Percentiles rank a stretch among this genome's conserved stretches.
Conservation (phyloP, 2,113 vertebrate species). For the Neolamprologus brichardi region DNA sequence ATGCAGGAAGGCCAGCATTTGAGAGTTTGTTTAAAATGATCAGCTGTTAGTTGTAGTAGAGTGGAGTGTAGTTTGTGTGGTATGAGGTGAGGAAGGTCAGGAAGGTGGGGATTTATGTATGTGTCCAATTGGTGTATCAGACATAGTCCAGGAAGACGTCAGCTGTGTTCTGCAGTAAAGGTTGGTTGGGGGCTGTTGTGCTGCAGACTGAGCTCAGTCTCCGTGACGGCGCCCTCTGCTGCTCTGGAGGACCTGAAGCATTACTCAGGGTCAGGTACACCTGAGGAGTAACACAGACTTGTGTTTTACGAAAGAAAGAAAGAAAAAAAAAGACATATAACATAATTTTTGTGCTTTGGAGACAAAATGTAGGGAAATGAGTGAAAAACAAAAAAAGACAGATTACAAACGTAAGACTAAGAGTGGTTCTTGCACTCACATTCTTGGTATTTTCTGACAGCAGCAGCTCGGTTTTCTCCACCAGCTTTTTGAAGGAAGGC, state of each 20-base stretch:
- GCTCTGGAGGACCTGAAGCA: constrained; percentile 57
- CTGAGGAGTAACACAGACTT: constrained; percentile 55
- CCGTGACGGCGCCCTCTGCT: constrained; percentile 72
- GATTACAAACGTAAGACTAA: neutral
- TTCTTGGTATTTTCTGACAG: constrained; percentile 86
- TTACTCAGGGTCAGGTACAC: constrained; percentile 82
- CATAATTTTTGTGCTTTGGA: neutral
- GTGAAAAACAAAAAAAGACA: neutral
- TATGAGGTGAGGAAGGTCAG: neutral
- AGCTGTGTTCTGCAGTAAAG: constrained; percentile 79
- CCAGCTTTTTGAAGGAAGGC: constrained; percentile 90
- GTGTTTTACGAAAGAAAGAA: neutral
- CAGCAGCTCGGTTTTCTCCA: constrained; percentile 88
- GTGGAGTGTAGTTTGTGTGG: neutral
- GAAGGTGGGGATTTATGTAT: neutral
- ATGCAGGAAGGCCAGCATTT: neutral
- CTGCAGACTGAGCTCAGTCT: constrained; percentile 93
- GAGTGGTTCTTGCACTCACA: constrained; percentile 63
- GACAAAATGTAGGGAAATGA: neutral
- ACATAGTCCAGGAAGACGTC: constrained; percentile 76
- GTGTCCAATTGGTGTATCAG: neutral
- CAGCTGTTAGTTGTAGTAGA: neutral
- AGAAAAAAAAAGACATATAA: neutral
- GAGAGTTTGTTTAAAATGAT: neutral
- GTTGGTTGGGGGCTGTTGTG: constrained; percentile 87